A percentile compares a stretch with the other conserved stretches of the same genome.
Conservation (phyloP, 2,797 vertebrate genomes). For the Telmatherina bonti region DNA sequence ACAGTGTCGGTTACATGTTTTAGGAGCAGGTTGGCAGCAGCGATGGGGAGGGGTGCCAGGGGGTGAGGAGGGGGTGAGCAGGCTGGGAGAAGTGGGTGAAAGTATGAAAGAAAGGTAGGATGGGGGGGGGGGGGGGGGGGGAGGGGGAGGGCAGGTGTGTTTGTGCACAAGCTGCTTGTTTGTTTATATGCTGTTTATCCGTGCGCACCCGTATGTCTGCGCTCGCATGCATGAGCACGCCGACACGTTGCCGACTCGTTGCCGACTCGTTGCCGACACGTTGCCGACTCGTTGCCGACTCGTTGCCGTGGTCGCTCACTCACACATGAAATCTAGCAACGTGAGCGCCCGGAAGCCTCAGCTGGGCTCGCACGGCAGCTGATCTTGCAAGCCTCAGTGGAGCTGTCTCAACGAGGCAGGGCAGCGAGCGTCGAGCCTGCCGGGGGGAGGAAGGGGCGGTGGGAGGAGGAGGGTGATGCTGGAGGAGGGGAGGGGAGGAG, state of each 20-base stretch:
- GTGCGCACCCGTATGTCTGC: slow-evolving; percentile 47
- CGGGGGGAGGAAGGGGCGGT: slow-evolving; percentile 46
- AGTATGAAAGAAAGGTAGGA: neutral
- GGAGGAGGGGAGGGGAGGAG: neutral
- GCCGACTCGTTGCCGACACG: slow-evolving; percentile 71
- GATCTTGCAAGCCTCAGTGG: slow-evolving; percentile 86
- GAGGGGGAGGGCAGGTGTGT: slow-evolving; percentile 54
- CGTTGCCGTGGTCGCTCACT: slow-evolving; percentile 80
- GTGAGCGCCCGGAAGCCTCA: slow-evolving; percentile 78
- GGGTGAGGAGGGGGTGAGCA: slow-evolving; percentile 38
- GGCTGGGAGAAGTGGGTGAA: slow-evolving; percentile 24
- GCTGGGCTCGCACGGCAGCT: slow-evolving; percentile 81
- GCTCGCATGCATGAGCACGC: slow-evolving; percentile 61
- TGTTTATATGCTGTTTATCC: slow-evolving; percentile 54
- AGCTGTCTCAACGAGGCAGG: slow-evolving; percentile 84
- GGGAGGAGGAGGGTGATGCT: neutral
- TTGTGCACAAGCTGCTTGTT: slow-evolving; percentile 17
- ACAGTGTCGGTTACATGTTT: slow-evolving; percentile 77
- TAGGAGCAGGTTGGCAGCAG: slow-evolving; percentile 73
- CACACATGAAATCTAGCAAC: slow-evolving; percentile 83
- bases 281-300: slow-evolving; percentile 67
- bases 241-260: slow-evolving; percentile 71
- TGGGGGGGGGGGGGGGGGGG: no score
- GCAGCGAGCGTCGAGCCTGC: slow-evolving; percentile 69
- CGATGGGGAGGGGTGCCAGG: slow-evolving; percentile 57